A percentile compares a stretch with the other conserved stretches of the same genome.
phyloP scores from a whole-genome alignment of 2,113 vertebrate genomes.

The Gobius niger region DNA sequence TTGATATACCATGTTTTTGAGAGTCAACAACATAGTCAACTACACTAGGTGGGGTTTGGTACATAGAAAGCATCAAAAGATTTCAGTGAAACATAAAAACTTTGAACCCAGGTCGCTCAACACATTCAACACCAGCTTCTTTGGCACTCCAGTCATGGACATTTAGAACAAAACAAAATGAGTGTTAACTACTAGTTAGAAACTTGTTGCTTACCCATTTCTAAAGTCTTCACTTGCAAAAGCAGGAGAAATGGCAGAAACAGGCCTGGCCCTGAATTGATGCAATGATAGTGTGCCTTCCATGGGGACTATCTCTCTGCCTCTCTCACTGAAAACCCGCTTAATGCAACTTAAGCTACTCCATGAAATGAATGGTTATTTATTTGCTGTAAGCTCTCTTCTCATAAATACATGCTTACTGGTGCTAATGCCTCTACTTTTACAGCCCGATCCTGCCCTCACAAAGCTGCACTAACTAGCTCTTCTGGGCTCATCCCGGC shows the following conservation, averaged over 20 bases:
- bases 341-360: constrained; percentile 40
- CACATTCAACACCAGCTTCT: too few relatives aligned
- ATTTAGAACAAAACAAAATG: too few relatives aligned
- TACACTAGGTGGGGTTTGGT: too few relatives aligned
- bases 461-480: constrained; percentile 44
- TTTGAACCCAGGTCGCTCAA: too few relatives aligned
- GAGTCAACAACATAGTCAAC: too few relatives aligned
- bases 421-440: constrained; percentile 40
- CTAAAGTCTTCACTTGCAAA: neutral
- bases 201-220: neutral
- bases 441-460: constrained; percentile 32
- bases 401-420: constrained; percentile 45
- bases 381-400: constrained; percentile 41
- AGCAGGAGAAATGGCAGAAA: constrained; percentile 16
- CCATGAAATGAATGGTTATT: constrained; percentile 32
- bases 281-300: constrained; percentile 3
- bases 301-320: neutral
- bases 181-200: too few relatives aligned
- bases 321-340: constrained; percentile 7
- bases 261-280: constrained; percentile 6
- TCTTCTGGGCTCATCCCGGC: constrained; percentile 43
- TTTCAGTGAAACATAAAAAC: neutral
- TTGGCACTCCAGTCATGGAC: too few relatives aligned
- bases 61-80: neutral
- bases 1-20: too few relatives aligned